These are phyloP conservation scores for Tolmerus cingulatus DNA, from an alignment of 2,888 invertebrate species.

Conservation along the genomic window DNA sequence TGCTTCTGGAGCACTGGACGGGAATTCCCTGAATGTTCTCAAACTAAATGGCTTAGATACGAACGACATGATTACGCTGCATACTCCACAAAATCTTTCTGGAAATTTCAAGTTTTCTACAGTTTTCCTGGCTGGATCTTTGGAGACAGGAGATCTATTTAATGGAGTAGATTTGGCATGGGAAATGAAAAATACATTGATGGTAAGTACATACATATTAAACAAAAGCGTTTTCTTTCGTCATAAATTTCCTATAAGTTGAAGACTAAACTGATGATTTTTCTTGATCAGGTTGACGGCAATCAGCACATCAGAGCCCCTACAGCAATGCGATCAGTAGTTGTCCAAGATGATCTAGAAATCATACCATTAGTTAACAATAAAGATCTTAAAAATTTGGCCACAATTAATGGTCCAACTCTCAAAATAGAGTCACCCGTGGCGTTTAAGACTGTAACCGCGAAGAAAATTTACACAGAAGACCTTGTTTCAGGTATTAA, in stretches of 20 bases:
- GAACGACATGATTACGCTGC: constrained; percentile 63
- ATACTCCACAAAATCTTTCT: constrained; percentile 63
- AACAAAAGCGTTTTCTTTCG: background rate
- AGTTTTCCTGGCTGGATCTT: constrained; percentile 55
- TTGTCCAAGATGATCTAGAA: constrained; percentile 57
- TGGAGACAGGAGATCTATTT: constrained; percentile 55
- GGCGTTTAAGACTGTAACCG: constrained; percentile 54
- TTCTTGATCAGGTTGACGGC: constrained; percentile 53
- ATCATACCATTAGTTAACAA: constrained; percentile 60
- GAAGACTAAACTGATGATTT: background rate
- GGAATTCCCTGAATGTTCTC: constrained; percentile 59
- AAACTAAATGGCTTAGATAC: constrained; percentile 65
- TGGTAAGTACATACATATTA: constrained; percentile 63
- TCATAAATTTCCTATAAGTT: background rate
- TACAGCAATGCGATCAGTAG: constrained; percentile 60
- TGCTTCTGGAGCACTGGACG: constrained; percentile 61
- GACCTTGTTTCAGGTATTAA: constrained; percentile 61
- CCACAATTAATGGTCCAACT: constrained; percentile 57
- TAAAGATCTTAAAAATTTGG: constrained; percentile 58
- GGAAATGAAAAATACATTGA: constrained; percentile 65
- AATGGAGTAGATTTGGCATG: constrained; percentile 63
- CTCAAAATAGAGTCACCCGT: constrained; percentile 56
- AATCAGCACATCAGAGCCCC: constrained; percentile 62
- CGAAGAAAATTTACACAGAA: constrained; percentile 53
- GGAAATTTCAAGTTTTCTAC: constrained; percentile 59